Evolutionary conservation across 1,140 invertebrate species (phyloP), one percentile per base, ranked within the genome.

Genomic region (Mizuhopecten yessoensis): DNA sequence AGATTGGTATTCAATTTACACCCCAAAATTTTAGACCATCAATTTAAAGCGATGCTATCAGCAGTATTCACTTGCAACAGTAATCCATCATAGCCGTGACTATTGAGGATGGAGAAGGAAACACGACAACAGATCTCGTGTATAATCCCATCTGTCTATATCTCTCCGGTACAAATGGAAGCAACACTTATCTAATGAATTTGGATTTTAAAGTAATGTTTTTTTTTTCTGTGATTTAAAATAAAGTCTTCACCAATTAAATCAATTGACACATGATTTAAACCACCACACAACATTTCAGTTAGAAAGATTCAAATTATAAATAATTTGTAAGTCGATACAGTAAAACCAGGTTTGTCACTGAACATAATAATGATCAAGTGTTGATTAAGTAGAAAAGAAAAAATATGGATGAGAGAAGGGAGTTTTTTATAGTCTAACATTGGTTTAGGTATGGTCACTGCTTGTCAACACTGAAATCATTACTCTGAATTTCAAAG

Each of bases 1-100:
- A 75, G 57, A 75, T 75, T 75, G 57, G 57, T n/a, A 75, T 75
- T 75, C 57, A 75, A 75, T 75, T 75, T 75, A 75, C 57, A 75
- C 57, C 57, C 57, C 57, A 75, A 75, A 75, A 75, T 75, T 75
- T 75, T 75, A 75, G 57, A 9, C 57, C 57, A n/a, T 75, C 57
- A 75, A 75, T 75, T 75, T 29, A 75, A 75, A 29, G 57, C 57
- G 57, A 75, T 75, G 57, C 57, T 75, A 75, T 75, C 57, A 29
- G 57, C 57, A 75, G 5, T 29, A 75, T 75, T 75, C 57, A 75
- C 57, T 75, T 75, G 57, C 17, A 11, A 5, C 11, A 29, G 57
- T 75, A 75, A 75, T 75, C 57, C 57, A 75, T 75, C 57, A 75
- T 29, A 29, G 57, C 9, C 3, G 0, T n/a, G 57, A 29, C 23